These are phyloP conservation scores for Sipha maydis DNA, from an alignment of 2,888 invertebrate genomes.

Conservation along the genomic window DNA sequence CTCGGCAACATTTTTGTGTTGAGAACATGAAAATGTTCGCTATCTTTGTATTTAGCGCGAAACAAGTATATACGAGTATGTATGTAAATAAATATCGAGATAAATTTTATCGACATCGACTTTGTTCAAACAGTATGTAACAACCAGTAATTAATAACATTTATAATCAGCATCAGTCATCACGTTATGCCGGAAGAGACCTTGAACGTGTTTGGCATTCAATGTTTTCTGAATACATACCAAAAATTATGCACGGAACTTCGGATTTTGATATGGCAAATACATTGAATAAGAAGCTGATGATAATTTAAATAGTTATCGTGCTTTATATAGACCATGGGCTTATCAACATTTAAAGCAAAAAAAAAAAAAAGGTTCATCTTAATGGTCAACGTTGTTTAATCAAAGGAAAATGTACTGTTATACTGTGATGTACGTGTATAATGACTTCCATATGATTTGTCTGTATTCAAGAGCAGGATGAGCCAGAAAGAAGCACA, in stretches of 20 bases:
- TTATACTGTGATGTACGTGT: background rate
- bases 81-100: background rate
- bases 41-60: background rate
- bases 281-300: background rate
- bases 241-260: constrained; percentile 19
- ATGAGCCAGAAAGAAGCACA: background rate
- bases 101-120: background rate
- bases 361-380: background rate
- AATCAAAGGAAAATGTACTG: background rate
- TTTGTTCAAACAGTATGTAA: background rate
- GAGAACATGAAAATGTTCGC: background rate
- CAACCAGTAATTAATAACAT: background rate
- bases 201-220: background rate
- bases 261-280: background rate
- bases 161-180: background rate
- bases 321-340: background rate
- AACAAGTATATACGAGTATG: too few species aligned
- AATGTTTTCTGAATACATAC: background rate
- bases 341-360: too few species aligned
- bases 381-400: background rate
- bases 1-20: background rate
- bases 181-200: constrained; percentile 3
- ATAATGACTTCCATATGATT: background rate
- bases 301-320: background rate
- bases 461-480: background rate